Conservation (phyloP, 2,888 invertebrate genomes). For the Lithophane leautieri region DNA sequence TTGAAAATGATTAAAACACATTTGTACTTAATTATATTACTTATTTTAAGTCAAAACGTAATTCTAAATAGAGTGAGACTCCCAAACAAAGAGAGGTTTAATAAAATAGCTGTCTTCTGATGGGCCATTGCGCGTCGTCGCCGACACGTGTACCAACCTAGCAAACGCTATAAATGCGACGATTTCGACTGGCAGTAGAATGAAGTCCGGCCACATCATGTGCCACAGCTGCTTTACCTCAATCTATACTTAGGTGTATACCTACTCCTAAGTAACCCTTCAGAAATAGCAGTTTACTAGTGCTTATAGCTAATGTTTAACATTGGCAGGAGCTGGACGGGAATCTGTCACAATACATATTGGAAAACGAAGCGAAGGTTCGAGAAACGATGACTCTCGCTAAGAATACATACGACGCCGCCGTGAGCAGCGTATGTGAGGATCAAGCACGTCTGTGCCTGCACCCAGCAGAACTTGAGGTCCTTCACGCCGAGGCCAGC, state of each 20-base stretch:
- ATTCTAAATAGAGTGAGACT: background rate
- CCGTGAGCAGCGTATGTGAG: slow-evolving; percentile 44
- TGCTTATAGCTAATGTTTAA: background rate
- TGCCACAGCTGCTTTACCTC: too few species aligned
- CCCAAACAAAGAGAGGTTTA: background rate
- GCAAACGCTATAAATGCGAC: background rate
- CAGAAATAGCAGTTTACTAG: background rate
- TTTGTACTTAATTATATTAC: too few species aligned
- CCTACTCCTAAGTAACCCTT: background rate
- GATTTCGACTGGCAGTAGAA: too few species aligned
- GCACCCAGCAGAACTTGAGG: slow-evolving; percentile 43
- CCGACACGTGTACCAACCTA: too few species aligned
- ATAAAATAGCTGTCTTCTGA: background rate
- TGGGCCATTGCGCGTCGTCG: background rate
- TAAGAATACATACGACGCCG: slow-evolving; percentile 63
- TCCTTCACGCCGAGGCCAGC: slow-evolving; percentile 34
- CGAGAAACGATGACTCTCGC: slow-evolving; percentile 53
- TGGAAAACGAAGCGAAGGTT: slow-evolving; percentile 68
- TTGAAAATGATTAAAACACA: background rate
- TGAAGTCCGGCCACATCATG: background rate
- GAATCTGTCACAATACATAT: slow-evolving; percentile 55
- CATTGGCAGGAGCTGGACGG: slow-evolving; percentile 67
- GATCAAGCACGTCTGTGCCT: slow-evolving; percentile 58
- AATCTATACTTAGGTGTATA: background rate
- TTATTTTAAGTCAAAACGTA: background rate